Evolutionary conservation across 1,140 invertebrate genomes (phyloP).

Genomic region (Drosophila littoralis): DNA sequence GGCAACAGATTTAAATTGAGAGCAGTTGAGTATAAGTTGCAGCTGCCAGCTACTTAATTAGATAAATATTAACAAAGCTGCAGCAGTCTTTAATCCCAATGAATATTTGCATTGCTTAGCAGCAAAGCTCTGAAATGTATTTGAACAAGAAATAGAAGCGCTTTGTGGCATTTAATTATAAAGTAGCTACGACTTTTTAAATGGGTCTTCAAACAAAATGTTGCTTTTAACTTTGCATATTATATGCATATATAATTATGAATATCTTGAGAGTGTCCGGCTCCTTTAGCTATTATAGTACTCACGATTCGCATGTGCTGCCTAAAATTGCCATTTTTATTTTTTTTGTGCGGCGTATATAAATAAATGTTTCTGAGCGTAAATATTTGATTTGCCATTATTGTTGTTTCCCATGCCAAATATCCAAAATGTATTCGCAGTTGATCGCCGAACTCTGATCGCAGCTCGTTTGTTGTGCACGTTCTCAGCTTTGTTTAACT

Average conservation of each 20-base stretch:
- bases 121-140: background rate
- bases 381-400: conserved; percentile 70
- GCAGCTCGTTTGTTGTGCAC: conserved; percentile 40
- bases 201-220: conserved; percentile 8
- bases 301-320: conserved; percentile 35
- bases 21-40: background rate
- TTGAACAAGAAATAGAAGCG: background rate
- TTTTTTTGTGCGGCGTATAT: conserved; percentile 41
- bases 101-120: conserved; percentile 2
- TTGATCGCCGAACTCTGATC: conserved; percentile 12
- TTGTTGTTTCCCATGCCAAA: conserved; percentile 46
- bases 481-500: conserved; percentile 53
- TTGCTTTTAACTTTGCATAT: conserved; percentile 13
- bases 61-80: background rate
- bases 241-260: conserved; percentile 30
- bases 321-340: conserved; percentile 27
- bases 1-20: too few relatives aligned
- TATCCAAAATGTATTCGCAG: conserved; percentile 44
- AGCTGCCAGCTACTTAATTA: background rate
- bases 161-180: background rate
- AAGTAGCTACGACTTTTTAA: background rate
- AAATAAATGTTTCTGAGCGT: conserved; percentile 42
- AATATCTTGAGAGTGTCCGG: background rate
- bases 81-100: background rate
- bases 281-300: background rate